Percentiles rank a stretch among this genome's conserved stretches.
phyloP scores from a whole-genome alignment of 2,888 invertebrate species.

The Mythimna albipuncta region DNA sequence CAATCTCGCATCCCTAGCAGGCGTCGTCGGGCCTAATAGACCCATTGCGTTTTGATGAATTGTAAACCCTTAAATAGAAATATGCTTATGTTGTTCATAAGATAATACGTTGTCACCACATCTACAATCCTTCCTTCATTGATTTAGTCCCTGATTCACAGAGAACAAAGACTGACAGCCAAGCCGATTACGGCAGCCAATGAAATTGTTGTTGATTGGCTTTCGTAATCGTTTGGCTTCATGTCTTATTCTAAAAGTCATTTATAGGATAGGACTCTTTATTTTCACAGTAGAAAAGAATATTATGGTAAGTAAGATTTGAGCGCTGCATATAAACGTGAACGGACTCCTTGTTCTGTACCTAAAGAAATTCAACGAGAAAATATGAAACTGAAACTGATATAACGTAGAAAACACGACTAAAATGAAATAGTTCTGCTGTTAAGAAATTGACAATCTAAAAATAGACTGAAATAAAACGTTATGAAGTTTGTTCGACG shows the following conservation, averaged over 20 bases:
- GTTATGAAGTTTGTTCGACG: conserved; percentile 66
- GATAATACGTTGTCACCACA: neutral
- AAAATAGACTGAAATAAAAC: conserved; percentile 69
- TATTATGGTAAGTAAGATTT: conserved; percentile 19
- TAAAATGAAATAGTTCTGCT: conserved; percentile 34
- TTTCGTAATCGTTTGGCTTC: conserved; percentile 35
- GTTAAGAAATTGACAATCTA: conserved; percentile 59
- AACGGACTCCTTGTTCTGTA: conserved; percentile 1
- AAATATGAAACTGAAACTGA: conserved; percentile 16
- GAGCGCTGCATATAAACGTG: conserved; percentile 30
- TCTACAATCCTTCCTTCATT: neutral
- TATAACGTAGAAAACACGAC: conserved; percentile 5
- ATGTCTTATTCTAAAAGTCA: conserved; percentile 4
- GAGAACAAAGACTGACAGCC: conserved; percentile 23
- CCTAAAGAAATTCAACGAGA: conserved; percentile 23
- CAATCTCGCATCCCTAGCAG: too few relatives aligned
- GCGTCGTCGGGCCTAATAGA: too few relatives aligned
- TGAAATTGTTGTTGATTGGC: conserved; percentile 20
- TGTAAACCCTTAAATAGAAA: neutral
- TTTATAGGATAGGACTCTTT: conserved; percentile 9
- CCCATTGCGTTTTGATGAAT: too few relatives aligned
- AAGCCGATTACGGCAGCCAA: conserved; percentile 1
- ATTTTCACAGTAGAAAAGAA: conserved; percentile 16
- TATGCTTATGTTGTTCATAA: neutral
- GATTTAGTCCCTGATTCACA: neutral